Evolutionary conservation across 2,113 vertebrate species (phyloP).

Genomic region (Todiramphus chloris): DNA sequence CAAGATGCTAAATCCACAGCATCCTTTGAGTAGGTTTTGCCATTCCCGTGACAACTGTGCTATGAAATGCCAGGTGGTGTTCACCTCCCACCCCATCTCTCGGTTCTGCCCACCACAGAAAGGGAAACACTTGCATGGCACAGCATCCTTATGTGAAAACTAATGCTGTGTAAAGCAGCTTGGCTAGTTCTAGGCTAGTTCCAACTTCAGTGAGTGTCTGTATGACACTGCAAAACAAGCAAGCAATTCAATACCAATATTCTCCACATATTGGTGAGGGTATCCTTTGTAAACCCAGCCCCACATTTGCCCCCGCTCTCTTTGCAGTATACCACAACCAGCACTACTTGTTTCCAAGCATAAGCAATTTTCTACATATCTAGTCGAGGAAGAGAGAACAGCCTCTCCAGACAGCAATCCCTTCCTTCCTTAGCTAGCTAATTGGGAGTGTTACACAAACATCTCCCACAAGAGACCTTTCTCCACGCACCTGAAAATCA

Average conservation of each 20-base stretch:
- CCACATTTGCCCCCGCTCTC: neutral
- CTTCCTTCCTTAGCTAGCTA: neutral
- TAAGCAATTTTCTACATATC: neutral
- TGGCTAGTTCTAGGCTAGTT: neutral
- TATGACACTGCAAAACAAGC: neutral
- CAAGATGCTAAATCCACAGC: neutral
- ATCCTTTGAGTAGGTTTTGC: constrained; percentile 23
- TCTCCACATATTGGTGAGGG: neutral
- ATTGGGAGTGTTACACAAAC: neutral
- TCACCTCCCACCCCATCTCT: constrained; percentile 9
- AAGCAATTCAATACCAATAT: neutral
- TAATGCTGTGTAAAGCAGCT: neutral
- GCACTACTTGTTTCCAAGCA: neutral
- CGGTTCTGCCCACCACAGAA: neutral
- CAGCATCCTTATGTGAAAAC: neutral
- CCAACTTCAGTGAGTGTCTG: neutral
- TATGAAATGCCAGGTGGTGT: neutral
- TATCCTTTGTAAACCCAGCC: neutral
- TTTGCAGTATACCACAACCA: neutral
- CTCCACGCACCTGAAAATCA: neutral
- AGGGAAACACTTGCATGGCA: neutral
- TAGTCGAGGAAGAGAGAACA: neutral
- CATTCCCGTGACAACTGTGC: neutral
- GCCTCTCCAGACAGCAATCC: neutral
- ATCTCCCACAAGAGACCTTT: neutral